phyloP scores from a whole-genome alignment of 2,113 vertebrate species.

The Saguinus imperator region DNA sequence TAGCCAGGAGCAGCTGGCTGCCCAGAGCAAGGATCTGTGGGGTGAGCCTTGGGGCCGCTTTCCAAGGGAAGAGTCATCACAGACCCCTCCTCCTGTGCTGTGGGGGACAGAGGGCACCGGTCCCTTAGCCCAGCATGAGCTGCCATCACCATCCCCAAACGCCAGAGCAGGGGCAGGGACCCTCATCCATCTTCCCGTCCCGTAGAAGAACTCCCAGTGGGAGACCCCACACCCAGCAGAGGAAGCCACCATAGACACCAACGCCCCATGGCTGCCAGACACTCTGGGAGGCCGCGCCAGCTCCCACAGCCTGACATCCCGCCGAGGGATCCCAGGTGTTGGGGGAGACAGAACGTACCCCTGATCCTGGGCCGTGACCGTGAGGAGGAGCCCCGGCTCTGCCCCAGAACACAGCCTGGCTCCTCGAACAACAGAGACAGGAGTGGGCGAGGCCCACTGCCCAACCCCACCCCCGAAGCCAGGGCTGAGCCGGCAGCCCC shows the following conservation, averaged over 20 bases:
- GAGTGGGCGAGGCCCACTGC: not conserved
- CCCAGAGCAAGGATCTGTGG: not conserved
- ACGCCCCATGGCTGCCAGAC: rapidly evolving
- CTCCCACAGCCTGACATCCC: not conserved
- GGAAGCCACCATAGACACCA: rapidly evolving
- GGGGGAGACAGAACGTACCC: not conserved
- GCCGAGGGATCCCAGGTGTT: too few species aligned
- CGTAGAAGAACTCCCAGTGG: not conserved
- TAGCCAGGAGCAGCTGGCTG: not conserved
- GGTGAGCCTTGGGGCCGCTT: not conserved
- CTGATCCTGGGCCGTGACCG: rapidly evolving
- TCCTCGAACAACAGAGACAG: not conserved
- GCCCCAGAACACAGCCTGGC: not conserved
- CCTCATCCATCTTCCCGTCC: not conserved
- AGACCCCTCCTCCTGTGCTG: not conserved
- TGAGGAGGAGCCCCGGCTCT: not conserved
- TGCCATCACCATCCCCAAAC: rapidly evolving
- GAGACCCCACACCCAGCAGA: not conserved
- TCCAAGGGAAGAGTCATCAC: not conserved
- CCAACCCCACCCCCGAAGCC: not conserved
- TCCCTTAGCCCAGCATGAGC: not conserved
- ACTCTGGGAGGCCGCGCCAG: rapidly evolving
- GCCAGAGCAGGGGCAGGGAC: rapidly evolving
- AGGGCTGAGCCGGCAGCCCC: not conserved
- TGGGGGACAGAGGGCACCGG: not conserved